A percentile compares a stretch with the other conserved stretches of the same genome.
Evolutionary conservation across 2,113 vertebrate genomes (phyloP).

Genomic region (Peromyscus californicus): DNA sequence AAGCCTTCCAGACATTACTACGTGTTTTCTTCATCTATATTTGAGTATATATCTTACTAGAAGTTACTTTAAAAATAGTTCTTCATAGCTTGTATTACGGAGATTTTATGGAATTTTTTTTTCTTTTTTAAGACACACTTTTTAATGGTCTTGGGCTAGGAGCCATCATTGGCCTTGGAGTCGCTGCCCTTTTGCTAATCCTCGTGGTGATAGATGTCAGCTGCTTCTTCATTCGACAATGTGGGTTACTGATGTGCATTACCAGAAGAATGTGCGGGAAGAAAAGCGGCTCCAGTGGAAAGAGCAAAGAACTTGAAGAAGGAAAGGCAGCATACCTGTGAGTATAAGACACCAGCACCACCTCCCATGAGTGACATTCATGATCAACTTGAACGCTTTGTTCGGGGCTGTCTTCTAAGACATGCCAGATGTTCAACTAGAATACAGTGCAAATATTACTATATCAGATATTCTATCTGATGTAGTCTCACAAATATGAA

Average conservation of each 20-base stretch:
- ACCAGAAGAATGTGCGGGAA: slow-evolving; percentile 97
- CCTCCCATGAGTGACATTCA: fast-evolving
- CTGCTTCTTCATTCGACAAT: slow-evolving; percentile 98
- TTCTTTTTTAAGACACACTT: slow-evolving; percentile 93
- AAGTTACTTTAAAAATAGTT: not conserved
- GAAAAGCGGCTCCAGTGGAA: slow-evolving; percentile 96
- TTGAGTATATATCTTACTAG: not conserved
- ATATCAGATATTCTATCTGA: not conserved
- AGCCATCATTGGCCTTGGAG: slow-evolving; percentile 95
- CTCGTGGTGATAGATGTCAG: slow-evolving; percentile 96
- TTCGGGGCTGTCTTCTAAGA: not conserved
- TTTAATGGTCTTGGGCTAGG: slow-evolving; percentile 97
- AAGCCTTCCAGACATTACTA: not conserved
- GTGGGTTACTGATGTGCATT: slow-evolving; percentile 98
- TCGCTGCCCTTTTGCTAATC: slow-evolving; percentile 95
- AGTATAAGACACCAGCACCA: slow-evolving; percentile 84
- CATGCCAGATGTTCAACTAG: not conserved
- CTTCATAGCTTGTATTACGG: not conserved
- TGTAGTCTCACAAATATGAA: not conserved
- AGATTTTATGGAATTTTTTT: not conserved
- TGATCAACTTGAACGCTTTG: not conserved
- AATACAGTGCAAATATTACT: not conserved
- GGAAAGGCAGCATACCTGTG: slow-evolving; percentile 99
- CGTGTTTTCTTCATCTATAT: not conserved
- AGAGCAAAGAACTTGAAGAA: slow-evolving; percentile 98